Conservation (phyloP, 1,140 invertebrate genomes). For the Pseudoatta argentina region DNA sequence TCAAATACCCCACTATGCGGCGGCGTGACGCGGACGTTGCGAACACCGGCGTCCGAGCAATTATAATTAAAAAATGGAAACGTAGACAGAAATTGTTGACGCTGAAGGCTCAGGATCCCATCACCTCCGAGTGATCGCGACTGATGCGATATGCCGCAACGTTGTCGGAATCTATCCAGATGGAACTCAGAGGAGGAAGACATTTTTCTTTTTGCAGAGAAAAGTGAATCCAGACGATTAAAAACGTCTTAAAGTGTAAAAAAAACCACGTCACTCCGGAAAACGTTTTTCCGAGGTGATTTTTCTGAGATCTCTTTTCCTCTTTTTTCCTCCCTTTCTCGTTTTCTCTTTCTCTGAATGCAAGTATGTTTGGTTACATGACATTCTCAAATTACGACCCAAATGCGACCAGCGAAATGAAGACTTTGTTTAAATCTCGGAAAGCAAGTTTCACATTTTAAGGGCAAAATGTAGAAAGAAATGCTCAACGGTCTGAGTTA, state of each 20-base stretch:
- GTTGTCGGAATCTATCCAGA: slow-evolving; percentile 42
- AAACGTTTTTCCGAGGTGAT: slow-evolving; percentile 5
- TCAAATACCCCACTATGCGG: no score
- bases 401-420: slow-evolving; percentile 16
- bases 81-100: slow-evolving; percentile 79
- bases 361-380: slow-evolving; percentile 31
- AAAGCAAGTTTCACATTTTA: slow-evolving; percentile 33
- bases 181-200: slow-evolving; percentile 7
- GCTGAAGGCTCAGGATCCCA: slow-evolving; percentile 70
- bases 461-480: slow-evolving; percentile 22
- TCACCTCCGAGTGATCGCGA: slow-evolving; percentile 40
- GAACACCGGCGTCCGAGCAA: slow-evolving; percentile 57
- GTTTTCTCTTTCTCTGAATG: not conserved
- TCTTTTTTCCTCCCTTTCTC: not conserved
- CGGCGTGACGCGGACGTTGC: not conserved
- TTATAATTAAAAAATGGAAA: slow-evolving; percentile 80
- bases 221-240: slow-evolving; percentile 60
- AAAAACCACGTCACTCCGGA: slow-evolving; percentile 43
- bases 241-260: slow-evolving; percentile 53
- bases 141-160: slow-evolving; percentile 26
- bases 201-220: slow-evolving; percentile 39
- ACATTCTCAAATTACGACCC: not conserved
- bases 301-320: not conserved
- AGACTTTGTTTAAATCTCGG: slow-evolving; percentile 38
- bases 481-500: not conserved